Base-by-base conservation (phyloP, 2,888 invertebrate species). In the Crossocerus cetratus region DNA sequence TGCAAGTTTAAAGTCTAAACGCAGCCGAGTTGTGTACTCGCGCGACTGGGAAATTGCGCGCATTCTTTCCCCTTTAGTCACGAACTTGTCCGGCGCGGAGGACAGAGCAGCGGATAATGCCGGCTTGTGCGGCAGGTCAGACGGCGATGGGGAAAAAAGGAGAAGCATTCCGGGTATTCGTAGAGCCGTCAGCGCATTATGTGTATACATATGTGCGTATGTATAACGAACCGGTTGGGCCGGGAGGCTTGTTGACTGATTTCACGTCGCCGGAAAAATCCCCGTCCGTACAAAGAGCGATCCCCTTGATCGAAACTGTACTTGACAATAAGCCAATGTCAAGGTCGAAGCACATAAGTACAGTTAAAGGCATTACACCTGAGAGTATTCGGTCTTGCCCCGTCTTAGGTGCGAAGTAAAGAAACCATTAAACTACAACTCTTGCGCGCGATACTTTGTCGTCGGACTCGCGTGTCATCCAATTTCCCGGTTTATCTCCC, bases 31-130 rank as follows among this genome's bases (percentile, higher is more conserved):
- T 32, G 32, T 32, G 32, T 32, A 32, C 32, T 49, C 1, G 49
- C 16, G 45, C 57, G 57, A 4, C n/a, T 23, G 32, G 14, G 32
- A 32, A 32, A 57, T 23, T 57, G 57, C 57, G 32, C 32, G 57
- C 57, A 23, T 57, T 57, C 32, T 57, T 57, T 23, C 23, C 32
- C 11, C 22, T n/a, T 57, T 57, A 57, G 57, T 57, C 57, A 57
- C 13, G 23, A 57, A 57, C 57, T 22, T n/a, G 57, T 16, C 32
- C 32, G 3, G 32, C 32, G 32, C 32, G 32, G 32, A 1, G 5
- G 32, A 32, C 20, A 20, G 14, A 14, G 8, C 3, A n/a, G n/a
- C 2, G 57, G 32, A 57, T n/a, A 57, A 23, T 57, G 16, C 23
- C 3, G n/a, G 16, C 57, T 23, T n/a, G 57, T 32, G 32, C 32